These are phyloP conservation scores for Synodontis membranacea DNA, from an alignment of 2,113 vertebrate species.

Conservation along the genomic window DNA sequence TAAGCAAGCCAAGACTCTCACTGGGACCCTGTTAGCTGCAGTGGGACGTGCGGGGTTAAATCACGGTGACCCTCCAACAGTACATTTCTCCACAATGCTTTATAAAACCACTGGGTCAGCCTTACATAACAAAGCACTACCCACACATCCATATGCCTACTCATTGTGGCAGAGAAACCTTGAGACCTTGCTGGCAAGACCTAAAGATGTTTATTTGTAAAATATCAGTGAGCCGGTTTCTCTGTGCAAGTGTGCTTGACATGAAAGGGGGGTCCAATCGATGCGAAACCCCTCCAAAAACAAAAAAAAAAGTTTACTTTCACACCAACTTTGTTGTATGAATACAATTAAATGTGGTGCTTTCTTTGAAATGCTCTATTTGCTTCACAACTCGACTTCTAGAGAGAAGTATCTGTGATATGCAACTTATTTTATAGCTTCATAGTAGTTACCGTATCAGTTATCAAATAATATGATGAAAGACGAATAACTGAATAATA, in stretches of 20 bases:
- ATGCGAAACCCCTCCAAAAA: neutral
- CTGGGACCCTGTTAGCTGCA: constrained; percentile 32
- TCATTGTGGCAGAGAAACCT: constrained; percentile 16
- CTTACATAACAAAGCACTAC: constrained; percentile 34
- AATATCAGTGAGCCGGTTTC: neutral
- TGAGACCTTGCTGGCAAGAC: constrained; percentile 17
- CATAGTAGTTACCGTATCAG: neutral
- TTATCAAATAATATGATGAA: neutral
- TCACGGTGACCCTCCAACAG: constrained; percentile 7
- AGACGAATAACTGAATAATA: neutral
- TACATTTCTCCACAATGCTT: constrained; percentile 1
- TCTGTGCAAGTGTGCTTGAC: neutral
- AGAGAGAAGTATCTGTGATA: neutral
- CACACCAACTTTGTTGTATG: neutral
- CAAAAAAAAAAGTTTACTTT: neutral
- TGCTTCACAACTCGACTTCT: neutral
- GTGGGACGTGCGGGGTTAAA: constrained; percentile 24
- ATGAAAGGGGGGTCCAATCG: neutral
- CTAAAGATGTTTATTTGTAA: constrained; percentile 15
- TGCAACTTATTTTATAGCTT: neutral
- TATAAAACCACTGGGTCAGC: constrained; percentile 24
- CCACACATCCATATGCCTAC: constrained; percentile 23
- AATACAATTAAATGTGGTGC: neutral
- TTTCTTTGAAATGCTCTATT: neutral
- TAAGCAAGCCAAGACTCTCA: neutral